phyloP scores from a whole-genome alignment of 1,140 invertebrate genomes.

The Papilio aristodemus region DNA sequence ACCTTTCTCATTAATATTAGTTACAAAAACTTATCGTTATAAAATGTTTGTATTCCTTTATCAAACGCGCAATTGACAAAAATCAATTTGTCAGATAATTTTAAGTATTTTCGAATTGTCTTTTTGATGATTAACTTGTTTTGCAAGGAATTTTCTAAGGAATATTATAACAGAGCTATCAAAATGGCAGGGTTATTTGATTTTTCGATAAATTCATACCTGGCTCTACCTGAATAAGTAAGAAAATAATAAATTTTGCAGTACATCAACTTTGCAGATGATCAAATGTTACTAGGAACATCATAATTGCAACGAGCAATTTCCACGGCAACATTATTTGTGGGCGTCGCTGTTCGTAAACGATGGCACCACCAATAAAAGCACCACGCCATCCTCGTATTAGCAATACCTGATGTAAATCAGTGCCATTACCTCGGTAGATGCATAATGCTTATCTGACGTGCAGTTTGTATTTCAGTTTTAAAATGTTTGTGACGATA shows the following conservation, averaged over 20 bases:
- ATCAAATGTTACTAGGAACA: conserved; percentile 31
- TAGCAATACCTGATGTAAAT: conserved; percentile 42
- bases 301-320: conserved; percentile 22
- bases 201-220: no score
- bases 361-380: conserved; percentile 47
- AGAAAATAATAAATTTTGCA: no score
- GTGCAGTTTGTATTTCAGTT: conserved; percentile 21
- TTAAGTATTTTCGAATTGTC: no score
- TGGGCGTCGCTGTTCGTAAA: conserved; percentile 49
- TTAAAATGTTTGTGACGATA: not conserved
- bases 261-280: conserved; percentile 3
- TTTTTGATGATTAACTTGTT: no score
- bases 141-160: no score
- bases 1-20: not conserved
- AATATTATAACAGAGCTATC: no score
- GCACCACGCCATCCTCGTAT: conserved; percentile 64
- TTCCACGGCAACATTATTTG: conserved; percentile 37
- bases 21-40: not conserved
- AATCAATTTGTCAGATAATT: no score
- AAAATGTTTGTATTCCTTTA: no score
- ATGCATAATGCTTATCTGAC: conserved; percentile 27
- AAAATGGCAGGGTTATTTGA: no score
- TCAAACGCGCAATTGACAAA: no score
- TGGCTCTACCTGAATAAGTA: no score
- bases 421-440: conserved; percentile 20